Base-by-base conservation (phyloP, 1,140 invertebrate genomes). In the Papilio glaucus region DNA sequence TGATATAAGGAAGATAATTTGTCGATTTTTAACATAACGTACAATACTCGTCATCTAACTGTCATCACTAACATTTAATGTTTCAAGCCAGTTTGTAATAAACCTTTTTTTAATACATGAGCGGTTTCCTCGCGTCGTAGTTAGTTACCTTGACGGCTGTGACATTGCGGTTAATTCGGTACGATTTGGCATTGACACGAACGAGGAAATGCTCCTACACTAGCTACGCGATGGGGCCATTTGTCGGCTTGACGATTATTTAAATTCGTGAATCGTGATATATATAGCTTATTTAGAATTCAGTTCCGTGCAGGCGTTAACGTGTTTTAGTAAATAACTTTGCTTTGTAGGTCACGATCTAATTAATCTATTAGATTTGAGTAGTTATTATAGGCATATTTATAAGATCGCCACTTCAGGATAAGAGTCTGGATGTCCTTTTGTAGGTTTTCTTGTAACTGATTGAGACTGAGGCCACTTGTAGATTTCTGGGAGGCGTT, bases 101-200 rank as follows among this genome's bases (percentile, higher is more conserved):
- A 24, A 67, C 12, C 29, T 18, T 69, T n/a, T 49, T 69, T 37
- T 69, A 29, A 15, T 69, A 18, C 1, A 45, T 29, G 33, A 61
- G 29, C 61, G 18, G 53, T 74, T 80, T 82, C 76, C 78, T 78
- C 72, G 62, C 74, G 57, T 75, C 65, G 45, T 65, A 72, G 61
- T 72, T 65, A 72, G 60, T 72, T 81, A 70, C 88, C 90, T 92
- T 92, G 86, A 77, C 75, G 71, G 24, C 72, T 38, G 71, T 83
- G 88, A 82, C 88, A 87, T 89, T 89, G 88, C 79, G 84, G 79
- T 87, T 90, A 92, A 89, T 86, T 92, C 78, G 81, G 88, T 84
- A 77, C 78, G 70, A 69, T 84, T 80, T 74, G 86, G 83, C 89
- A 92, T 89, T 92, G 88, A 86, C 85, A 85, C 87, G 74, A 81